Percentiles rank a stretch among this genome's conserved stretches.
Evolutionary conservation across 1,140 invertebrate species (phyloP).

Genomic region (Zaprionus tsacasi): DNA sequence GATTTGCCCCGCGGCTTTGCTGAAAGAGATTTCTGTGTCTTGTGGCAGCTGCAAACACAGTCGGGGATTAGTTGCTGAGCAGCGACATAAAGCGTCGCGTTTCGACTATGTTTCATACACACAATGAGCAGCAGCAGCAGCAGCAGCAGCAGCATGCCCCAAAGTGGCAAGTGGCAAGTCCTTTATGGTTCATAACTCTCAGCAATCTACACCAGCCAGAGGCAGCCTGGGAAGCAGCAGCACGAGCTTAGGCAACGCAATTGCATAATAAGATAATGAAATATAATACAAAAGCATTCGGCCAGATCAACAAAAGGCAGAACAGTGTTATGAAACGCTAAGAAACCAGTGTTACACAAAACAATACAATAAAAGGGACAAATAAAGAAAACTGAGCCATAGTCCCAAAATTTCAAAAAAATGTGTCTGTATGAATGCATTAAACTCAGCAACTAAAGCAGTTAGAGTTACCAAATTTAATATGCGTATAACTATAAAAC

Average conservation of each 20-base stretch:
- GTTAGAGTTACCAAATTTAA: background rate
- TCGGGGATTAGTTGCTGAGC: constrained; percentile 67
- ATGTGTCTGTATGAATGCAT: background rate
- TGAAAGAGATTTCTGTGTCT: constrained; percentile 59
- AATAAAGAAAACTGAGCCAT: too few species aligned
- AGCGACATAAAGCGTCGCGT: constrained; percentile 62
- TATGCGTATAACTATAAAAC: background rate
- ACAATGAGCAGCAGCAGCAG: constrained; percentile 26
- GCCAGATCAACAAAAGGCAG: background rate
- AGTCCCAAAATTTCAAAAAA: too few species aligned
- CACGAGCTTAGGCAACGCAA: constrained; percentile 36
- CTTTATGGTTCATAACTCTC: constrained; percentile 47
- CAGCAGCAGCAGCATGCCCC: constrained; percentile 16
- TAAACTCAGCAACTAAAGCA: background rate
- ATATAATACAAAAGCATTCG: background rate
- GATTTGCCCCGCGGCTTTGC: constrained; percentile 55
- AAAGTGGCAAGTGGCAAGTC: constrained; percentile 39
- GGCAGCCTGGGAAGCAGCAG: background rate
- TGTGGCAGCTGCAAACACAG: constrained; percentile 57
- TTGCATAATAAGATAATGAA: constrained; percentile 18
- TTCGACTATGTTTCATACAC: constrained; percentile 37
- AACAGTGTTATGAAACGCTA: background rate
- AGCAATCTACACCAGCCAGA: constrained; percentile 10
- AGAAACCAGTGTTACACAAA: background rate
- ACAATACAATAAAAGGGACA: too few species aligned